Conservation (phyloP, 1,140 invertebrate species). For the Heliconius melpomene region DNA sequence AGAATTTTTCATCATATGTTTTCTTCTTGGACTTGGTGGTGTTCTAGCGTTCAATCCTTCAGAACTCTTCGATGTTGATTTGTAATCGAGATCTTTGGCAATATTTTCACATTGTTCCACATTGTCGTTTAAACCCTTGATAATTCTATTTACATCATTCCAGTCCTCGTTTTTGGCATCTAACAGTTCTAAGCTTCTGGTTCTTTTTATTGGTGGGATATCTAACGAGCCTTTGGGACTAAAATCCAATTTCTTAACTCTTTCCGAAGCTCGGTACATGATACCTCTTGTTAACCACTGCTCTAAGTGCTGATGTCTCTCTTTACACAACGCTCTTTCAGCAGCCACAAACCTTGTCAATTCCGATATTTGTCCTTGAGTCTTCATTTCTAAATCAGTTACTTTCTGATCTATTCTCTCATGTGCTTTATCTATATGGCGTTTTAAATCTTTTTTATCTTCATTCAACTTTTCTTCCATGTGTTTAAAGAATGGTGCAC, state of each 20-base stretch:
- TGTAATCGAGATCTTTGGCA: slow-evolving; percentile 70
- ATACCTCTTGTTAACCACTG: slow-evolving; percentile 85
- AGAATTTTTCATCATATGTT: slow-evolving; percentile 66
- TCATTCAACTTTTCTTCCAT: slow-evolving; percentile 92
- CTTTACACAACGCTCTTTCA: slow-evolving; percentile 84
- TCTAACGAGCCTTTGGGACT: slow-evolving; percentile 82
- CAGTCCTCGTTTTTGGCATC: slow-evolving; percentile 78
- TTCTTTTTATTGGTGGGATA: slow-evolving; percentile 83
- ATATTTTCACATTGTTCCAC: slow-evolving; percentile 63
- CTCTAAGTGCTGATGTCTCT: slow-evolving; percentile 85
- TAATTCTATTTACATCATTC: slow-evolving; percentile 67
- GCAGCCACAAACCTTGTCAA: slow-evolving; percentile 85
- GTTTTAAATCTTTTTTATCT: slow-evolving; percentile 92
- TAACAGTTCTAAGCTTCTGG: slow-evolving; percentile 84
- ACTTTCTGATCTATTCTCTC: slow-evolving; percentile 91
- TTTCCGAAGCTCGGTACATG: slow-evolving; percentile 82
- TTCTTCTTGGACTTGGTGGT: slow-evolving; percentile 58
- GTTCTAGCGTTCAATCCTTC: slow-evolving; percentile 66
- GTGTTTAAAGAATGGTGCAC: slow-evolving; percentile 89
- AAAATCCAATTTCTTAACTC: slow-evolving; percentile 79
- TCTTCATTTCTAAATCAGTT: slow-evolving; percentile 89
- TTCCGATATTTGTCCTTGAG: slow-evolving; percentile 88
- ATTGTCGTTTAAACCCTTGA: slow-evolving; percentile 69
- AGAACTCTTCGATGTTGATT: slow-evolving; percentile 73
- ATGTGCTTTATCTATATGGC: slow-evolving; percentile 91